phyloP scores from a whole-genome alignment of 1,140 invertebrate genomes.

The Euschistus heros region DNA sequence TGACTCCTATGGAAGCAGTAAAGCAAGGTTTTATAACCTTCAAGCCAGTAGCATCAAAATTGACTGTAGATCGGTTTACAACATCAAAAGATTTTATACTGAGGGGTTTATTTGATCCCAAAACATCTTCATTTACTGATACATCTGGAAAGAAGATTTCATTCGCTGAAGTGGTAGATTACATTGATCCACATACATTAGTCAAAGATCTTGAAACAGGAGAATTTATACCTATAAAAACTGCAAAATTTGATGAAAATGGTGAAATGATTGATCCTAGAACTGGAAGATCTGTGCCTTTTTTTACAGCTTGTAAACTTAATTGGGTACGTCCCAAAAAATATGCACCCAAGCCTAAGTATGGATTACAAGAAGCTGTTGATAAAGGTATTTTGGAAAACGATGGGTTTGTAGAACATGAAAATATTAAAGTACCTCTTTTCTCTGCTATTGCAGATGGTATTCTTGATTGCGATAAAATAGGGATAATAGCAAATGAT shows the following conservation, averaged over 20 bases:
- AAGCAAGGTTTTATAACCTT: conserved; percentile 14
- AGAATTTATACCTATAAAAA: conserved; percentile 51
- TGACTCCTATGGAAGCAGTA: conserved; percentile 7
- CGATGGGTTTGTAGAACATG: conserved; percentile 35
- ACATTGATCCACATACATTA: conserved; percentile 59
- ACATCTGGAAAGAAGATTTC: conserved; percentile 61
- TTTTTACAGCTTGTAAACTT: conserved; percentile 70
- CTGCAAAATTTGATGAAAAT: conserved; percentile 56
- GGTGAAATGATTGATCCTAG: conserved; percentile 75
- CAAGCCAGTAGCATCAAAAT: conserved; percentile 38
- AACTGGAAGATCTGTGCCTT: conserved; percentile 65
- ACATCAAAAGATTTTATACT: conserved; percentile 55
- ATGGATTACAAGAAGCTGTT: conserved; percentile 53
- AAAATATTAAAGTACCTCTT: conserved; percentile 53
- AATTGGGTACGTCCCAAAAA: conserved; percentile 45
- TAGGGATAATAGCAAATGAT: conserved; percentile 56
- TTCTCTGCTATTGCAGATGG: conserved; percentile 58
- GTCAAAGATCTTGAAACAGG: conserved; percentile 63
- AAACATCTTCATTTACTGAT: conserved; percentile 64
- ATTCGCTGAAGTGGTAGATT: conserved; percentile 66
- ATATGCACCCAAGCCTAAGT: conserved; percentile 32
- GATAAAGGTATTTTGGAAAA: conserved; percentile 52
- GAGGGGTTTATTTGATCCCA: conserved; percentile 60
- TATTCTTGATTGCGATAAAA: conserved; percentile 60
- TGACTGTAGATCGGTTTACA: conserved; percentile 42